phyloP scores from a whole-genome alignment of 2,797 vertebrate genomes.

The Miichthys miiuy region DNA sequence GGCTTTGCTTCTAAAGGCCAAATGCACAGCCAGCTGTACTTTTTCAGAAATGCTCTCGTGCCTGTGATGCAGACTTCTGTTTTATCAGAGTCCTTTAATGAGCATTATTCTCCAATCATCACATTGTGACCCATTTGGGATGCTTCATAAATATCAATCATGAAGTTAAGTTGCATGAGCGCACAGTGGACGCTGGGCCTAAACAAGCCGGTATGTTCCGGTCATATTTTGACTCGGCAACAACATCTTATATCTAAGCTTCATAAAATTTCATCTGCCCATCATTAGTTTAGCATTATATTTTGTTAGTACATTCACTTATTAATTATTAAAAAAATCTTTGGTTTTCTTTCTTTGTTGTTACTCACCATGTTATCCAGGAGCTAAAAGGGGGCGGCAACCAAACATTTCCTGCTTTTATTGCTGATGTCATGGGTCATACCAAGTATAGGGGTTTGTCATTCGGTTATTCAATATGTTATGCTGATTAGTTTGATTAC shows the following conservation, averaged over 20 bases:
- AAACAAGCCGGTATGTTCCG: no score
- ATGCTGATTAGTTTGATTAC: background rate
- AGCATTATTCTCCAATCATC: background rate
- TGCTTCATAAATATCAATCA: background rate
- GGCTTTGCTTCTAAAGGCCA: no score
- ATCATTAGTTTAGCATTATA: no score
- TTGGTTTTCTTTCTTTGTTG: background rate
- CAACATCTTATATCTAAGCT: background rate
- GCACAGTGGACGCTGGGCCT: no score
- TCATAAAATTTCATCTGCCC: no score
- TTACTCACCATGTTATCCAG: background rate
- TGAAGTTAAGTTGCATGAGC: background rate
- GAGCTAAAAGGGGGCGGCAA: background rate
- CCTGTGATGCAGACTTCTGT: no score
- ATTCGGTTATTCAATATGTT: background rate
- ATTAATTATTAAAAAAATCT: background rate
- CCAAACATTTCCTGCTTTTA: slow-evolving; percentile 11
- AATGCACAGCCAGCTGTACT: no score
- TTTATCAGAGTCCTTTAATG: background rate
- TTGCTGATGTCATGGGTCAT: background rate
- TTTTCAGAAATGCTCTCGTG: no score
- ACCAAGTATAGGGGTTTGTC: background rate
- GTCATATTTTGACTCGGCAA: no score
- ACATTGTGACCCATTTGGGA: background rate
- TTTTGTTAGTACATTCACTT: no score